phyloP scores from a whole-genome alignment of 2,113 vertebrate species.

The Microcebus jonahi region DNA sequence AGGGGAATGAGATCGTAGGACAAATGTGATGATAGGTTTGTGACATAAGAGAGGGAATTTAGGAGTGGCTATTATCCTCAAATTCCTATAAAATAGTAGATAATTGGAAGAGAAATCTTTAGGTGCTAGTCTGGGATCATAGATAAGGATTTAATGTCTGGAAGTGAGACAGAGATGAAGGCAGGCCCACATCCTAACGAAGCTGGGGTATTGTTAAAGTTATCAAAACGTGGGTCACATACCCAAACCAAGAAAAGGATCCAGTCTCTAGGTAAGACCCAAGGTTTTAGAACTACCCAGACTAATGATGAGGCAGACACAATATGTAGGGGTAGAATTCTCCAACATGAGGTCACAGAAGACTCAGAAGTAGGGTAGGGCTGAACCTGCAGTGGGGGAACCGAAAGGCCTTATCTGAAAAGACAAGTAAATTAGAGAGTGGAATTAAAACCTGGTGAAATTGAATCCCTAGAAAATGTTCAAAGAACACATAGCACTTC shows the following conservation, averaged over 20 bases:
- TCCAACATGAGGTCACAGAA: background rate
- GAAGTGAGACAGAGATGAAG: background rate
- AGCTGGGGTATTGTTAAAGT: background rate
- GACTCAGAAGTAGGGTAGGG: background rate
- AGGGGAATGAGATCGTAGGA: background rate
- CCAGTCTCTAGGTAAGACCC: background rate
- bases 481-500: background rate
- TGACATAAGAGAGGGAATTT: background rate
- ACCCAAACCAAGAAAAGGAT: background rate
- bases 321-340: background rate
- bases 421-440: background rate
- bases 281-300: background rate
- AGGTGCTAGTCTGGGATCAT: background rate
- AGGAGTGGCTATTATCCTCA: background rate
- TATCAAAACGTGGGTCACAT: background rate
- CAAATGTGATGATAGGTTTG: background rate
- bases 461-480: background rate
- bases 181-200: background rate
- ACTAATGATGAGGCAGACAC: background rate
- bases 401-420: background rate
- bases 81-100: background rate
- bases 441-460: background rate
- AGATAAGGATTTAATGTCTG: background rate
- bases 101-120: background rate
- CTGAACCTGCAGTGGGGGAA: background rate